Percentiles rank a stretch among this genome's conserved stretches.
These are phyloP conservation scores for Cossypha caffra DNA, from an alignment of 2,797 vertebrate genomes.

Conservation along the genomic window DNA sequence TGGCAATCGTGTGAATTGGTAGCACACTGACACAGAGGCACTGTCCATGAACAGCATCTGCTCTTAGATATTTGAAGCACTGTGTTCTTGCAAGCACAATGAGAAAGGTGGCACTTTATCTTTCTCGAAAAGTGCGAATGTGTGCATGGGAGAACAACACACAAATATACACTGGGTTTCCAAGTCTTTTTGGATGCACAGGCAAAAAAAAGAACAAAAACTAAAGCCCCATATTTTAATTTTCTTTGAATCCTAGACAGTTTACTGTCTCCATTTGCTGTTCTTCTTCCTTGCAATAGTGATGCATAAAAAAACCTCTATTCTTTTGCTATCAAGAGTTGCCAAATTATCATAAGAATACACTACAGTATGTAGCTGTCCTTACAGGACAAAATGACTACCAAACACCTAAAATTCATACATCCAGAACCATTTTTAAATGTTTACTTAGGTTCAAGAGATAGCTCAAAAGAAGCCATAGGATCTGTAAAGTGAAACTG, in stretches of 20 bases:
- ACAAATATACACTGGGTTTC: neutral
- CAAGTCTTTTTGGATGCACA: neutral
- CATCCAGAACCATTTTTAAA: neutral
- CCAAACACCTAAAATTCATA: neutral
- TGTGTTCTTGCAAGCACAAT: neutral
- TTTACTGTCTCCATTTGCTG: neutral
- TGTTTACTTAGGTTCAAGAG: neutral
- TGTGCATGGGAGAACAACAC: neutral
- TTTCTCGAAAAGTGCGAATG: neutral
- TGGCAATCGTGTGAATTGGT: accelerated
- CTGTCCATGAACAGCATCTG: neutral
- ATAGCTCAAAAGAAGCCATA: neutral
- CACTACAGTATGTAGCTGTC: neutral
- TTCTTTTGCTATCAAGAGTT: neutral
- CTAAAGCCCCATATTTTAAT: neutral
- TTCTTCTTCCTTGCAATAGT: neutral
- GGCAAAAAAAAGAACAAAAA: neutral
- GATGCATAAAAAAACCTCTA: neutral
- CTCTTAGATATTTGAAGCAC: neutral
- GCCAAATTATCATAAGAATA: neutral
- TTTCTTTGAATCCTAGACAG: neutral
- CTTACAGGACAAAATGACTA: neutral
- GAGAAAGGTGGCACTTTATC: neutral
- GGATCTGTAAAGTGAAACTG: neutral
- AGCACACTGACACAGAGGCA: neutral